Conservation (phyloP, 1,140 invertebrate genomes). For the Calliopsis andreniformis region DNA sequence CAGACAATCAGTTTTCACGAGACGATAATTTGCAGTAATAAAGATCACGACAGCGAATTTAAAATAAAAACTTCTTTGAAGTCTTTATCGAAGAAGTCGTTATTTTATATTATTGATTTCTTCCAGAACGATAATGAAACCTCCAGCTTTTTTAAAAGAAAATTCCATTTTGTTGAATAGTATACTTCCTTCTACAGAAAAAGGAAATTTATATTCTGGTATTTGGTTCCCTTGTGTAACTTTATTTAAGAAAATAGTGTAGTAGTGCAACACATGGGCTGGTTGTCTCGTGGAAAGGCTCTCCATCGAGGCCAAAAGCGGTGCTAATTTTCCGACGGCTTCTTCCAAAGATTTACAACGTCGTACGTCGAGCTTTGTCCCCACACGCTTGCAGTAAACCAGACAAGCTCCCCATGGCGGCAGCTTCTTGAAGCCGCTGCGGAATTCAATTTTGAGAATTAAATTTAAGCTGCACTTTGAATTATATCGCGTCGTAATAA, state of each 20-base stretch:
- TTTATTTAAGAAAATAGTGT: background rate
- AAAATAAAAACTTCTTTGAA: too few species aligned
- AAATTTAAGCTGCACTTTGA: conserved; percentile 37
- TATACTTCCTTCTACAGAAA: too few species aligned
- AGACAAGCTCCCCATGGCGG: background rate
- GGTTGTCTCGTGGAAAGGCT: background rate
- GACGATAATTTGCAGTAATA: too few species aligned
- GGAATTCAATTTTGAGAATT: conserved; percentile 47
- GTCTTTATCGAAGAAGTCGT: too few species aligned
- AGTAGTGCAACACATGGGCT: background rate
- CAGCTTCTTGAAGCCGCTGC: conserved; percentile 17
- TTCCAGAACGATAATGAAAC: too few species aligned
- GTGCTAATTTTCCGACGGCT: conserved; percentile 42
- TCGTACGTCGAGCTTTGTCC: conserved; percentile 7
- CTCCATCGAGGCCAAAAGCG: background rate
- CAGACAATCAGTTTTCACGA: too few species aligned
- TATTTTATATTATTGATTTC: too few species aligned
- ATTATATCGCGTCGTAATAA: conserved; percentile 31
- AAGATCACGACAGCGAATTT: too few species aligned
- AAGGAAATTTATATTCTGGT: background rate
- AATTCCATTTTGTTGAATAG: too few species aligned
- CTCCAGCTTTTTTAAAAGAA: too few species aligned
- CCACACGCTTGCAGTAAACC: conserved; percentile 3
- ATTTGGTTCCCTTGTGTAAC: background rate
- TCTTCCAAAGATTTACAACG: conserved; percentile 29